Base-by-base conservation (phyloP, 1,140 invertebrate genomes). In the Chlorops oryzae region DNA sequence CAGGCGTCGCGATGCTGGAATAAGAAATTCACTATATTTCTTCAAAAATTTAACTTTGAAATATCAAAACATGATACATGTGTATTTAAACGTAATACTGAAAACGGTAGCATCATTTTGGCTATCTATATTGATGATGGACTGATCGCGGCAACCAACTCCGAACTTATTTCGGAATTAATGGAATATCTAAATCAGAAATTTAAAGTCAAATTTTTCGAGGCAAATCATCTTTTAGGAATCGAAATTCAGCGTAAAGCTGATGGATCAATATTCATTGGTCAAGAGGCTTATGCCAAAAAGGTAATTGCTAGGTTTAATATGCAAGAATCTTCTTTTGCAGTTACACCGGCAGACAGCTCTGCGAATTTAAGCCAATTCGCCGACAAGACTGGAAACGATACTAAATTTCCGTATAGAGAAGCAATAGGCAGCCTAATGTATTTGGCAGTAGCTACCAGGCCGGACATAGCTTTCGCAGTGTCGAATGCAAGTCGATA, bases 91-190 rank as follows among this genome's bases (percentile, higher is more conserved):
- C n/a, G n/a, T n/a, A n/a, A n/a, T n/a, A n/a, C n/a, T n/a, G n/a
- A n/a, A n/a, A n/a, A n/a, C n/a, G n/a, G n/a, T 37, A 47, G 63
- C 4, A 45, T 73, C 24, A 22, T 74, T 15, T 50, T 62, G 6
- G 48, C 48, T 5, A 25, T 73, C 2, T 74, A 73, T 55, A 67
- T 76, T 2, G 71, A 76, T 55, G 73, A 75, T 55, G 65, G 59
- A 7, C 48, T 75, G 18, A 52, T 74, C 44, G 63, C 54, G 24
- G 52, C 62, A 18, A 60, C 38, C 38, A 27, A 52, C 52, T 37
- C 54, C 18, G 23, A 44, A n/a, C 47, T 59, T 37, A 15, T 60
- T 5, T 15, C 58, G 5, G 13, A 37, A 17, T 58, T 66, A n/a
- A 48, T 61, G 3, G 27, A 51, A 38, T 12, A 63, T 3, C 18